Percentiles rank a stretch among this genome's conserved stretches.
phyloP scores from a whole-genome alignment of 2,797 vertebrate species.

The Sardinella longiceps region DNA sequence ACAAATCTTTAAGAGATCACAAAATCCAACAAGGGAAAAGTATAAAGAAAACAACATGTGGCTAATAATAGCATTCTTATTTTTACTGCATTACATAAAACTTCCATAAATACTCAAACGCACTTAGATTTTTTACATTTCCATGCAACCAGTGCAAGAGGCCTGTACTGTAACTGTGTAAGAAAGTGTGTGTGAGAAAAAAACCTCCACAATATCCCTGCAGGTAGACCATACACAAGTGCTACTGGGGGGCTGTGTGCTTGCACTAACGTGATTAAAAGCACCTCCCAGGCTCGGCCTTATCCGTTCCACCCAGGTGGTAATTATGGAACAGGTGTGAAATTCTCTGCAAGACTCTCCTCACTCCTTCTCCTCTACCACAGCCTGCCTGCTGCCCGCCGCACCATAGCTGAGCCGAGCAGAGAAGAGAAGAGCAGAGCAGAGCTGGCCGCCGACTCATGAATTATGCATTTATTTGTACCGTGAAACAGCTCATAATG shows the following conservation, averaged over 20 bases:
- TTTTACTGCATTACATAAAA: constrained; percentile 45
- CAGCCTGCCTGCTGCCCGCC: background rate
- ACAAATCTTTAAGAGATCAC: constrained; percentile 49
- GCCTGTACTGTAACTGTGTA: background rate
- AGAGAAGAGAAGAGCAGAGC: too few relatives aligned
- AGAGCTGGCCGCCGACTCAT: background rate
- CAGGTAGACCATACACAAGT: background rate
- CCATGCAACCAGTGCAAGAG: background rate
- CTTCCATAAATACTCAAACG: background rate
- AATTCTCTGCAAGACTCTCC: constrained; percentile 33
- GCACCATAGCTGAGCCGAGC: background rate
- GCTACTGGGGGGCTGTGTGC: background rate
- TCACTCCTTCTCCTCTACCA: background rate
- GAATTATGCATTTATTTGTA: constrained; percentile 9
- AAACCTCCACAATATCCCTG: background rate
- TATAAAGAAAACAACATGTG: constrained; percentile 21
- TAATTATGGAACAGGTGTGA: constrained; percentile 21
- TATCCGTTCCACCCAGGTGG: constrained; percentile 9
- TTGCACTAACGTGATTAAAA: constrained; percentile 15
- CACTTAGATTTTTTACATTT: background rate
- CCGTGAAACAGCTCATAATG: background rate
- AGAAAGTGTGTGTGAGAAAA: background rate
- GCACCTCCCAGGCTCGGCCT: background rate
- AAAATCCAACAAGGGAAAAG: constrained; percentile 37
- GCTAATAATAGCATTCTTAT: constrained; percentile 37